Evolutionary conservation across 2,797 vertebrate species (phyloP), one percentile per base, ranked within the genome.

Genomic region (Podargus strigoides): DNA sequence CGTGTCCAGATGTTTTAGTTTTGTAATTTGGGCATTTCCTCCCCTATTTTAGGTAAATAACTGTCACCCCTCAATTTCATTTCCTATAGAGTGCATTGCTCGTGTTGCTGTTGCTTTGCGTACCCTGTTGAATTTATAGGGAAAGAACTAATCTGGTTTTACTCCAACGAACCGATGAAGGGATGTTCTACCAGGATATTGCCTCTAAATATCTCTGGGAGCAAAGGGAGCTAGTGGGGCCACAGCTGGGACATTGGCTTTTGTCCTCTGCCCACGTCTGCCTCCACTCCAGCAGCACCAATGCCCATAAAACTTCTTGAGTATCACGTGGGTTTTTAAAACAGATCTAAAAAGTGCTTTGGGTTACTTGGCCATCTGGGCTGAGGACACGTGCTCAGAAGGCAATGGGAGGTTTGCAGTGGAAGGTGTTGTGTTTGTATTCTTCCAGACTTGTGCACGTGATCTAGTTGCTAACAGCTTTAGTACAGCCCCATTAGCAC

Each of bases 241-340:
- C 64, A 88, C 39, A 66, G 30, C 80, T 84, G 49, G 36, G 34
- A 24, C 59, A 18, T 41, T 0, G 10, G 13, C 67, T 74, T 86
- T 66, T 5, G 0, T 50, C 77, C 47, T 56, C 64, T 14, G 32
- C 1, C 64, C 42, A 2, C 0, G 0, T 79, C 55, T 68, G n/a
- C 37, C n/a, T 79, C 24, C 42, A 13, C 44, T 70, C 36, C 6
- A 4, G 37, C 49, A 44, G 9, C 6, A 63, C 13, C 37, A 37
- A 7, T 3, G 26, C 6, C 24, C 15, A 1, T 9, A 36, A 58
- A 68, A 60, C 22, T 12, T 66, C 62, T 21, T 0, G 1, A 73
- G 23, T 18, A 37, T 80, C 44, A 23, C 15, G 12, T 21, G 24
- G 20, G n/a, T 14, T 46, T 75, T 82, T 36, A 15, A 64, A 89